Percentiles rank a stretch among this genome's conserved stretches.
Evolutionary conservation across 2,113 vertebrate genomes (phyloP).

Genomic region (Xerus inauris): DNA sequence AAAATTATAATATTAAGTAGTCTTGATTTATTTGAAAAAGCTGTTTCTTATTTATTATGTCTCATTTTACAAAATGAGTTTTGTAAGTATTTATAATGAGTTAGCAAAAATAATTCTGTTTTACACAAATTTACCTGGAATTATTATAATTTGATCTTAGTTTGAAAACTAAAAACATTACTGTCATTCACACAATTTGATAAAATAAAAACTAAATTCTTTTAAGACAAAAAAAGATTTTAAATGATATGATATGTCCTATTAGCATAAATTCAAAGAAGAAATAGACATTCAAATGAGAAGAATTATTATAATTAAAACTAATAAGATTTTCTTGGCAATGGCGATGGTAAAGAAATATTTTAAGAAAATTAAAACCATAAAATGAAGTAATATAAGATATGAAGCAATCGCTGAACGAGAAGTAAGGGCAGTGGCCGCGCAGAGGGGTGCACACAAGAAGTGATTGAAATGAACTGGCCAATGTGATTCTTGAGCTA

Average conservation of each 20-base stretch:
- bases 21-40: neutral
- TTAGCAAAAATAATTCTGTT: neutral
- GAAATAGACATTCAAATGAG: neutral
- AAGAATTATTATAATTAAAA: neutral
- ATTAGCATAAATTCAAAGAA: neutral
- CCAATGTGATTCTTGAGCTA: accelerated
- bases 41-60: neutral
- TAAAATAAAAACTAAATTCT: neutral
- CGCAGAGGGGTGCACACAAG: accelerated
- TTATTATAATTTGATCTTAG: neutral
- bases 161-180: neutral
- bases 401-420: neutral
- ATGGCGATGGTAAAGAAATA: neutral
- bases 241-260: neutral
- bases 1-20: neutral
- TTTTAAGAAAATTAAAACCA: neutral
- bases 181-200: neutral
- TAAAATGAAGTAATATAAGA: neutral
- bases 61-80: neutral
- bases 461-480: no score
- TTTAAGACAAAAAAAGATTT: neutral
- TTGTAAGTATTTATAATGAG: neutral
- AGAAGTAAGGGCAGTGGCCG: neutral
- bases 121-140: neutral
- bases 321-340: neutral